Evolutionary conservation across 2,797 vertebrate species (phyloP), one percentile per base, ranked within the genome.

Genomic region (Rhadinocentrus ornatus): DNA sequence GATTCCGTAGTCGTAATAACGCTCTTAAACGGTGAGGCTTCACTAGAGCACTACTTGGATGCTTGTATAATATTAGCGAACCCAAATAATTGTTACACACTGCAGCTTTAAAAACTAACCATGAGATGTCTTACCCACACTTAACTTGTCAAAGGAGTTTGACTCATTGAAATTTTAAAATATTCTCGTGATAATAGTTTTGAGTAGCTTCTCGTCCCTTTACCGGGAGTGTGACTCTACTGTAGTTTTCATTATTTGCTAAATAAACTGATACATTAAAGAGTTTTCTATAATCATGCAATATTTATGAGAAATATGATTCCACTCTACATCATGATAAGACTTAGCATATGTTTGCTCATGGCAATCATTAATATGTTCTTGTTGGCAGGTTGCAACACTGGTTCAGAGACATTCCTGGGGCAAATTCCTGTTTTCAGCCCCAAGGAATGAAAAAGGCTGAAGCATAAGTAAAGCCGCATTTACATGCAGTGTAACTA

Each of bases 321-420:
- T 57, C 24, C 7, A 32, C 18, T 60, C n/a, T 16, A 37, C 59
- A 5, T 53, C 26, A 41, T 27, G 60, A 65, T 58, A 35, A 58
- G 34, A 27, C 62, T 59, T 2, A 56, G 29, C 76, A 81, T 77
- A 79, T 82, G 87, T 87, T 82, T 80, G 86, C 86, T 81, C 15
- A 3, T 0, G 71, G 89, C 81, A 50, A 11, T 78, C 29, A 22
- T 22, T 50, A 60, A 57, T 63, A 50, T 46, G 69, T 26, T 15
- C 71, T 63, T 13, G 31, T 58, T 78, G 75, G 73, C 73, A 57
- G 66, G 52, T 54, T 37, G 55, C 18, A 41, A 26, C 32, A 29
- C 44, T 39, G 18, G 68, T 35, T 68, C 69, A 46, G 61, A 84
- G 35, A 78, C 54, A 18, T 24, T 80, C 72, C 75, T 62, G 60